Evolutionary conservation across 2,797 vertebrate species (phyloP), one percentile per base, ranked within the genome.

Genomic region (Cacajao melanocephalus): DNA sequence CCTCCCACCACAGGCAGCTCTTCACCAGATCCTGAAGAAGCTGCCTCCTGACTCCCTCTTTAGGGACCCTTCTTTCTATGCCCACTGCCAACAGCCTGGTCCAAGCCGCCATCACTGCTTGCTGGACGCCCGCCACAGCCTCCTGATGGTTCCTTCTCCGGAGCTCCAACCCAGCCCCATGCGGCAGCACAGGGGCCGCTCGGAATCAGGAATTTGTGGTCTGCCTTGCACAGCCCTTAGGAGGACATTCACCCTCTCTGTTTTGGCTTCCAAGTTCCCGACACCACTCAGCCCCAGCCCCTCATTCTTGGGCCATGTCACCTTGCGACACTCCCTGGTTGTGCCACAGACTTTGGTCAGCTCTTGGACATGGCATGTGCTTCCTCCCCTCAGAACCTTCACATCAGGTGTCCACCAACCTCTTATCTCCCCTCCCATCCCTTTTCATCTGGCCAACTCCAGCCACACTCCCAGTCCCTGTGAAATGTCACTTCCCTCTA

Each of bases 31-130:
- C 81, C 80, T 4, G 20, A 94, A 14, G 55, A 94, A 96, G 94
- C 55, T 26, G 72, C 92, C 44, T 67, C 88, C 93, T 46, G 44
- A 28, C 58, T 46, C 67, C 88, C 52, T 26, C 75, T 24, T 57
- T 50, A 82, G 79, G 83, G 84, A 30, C 76, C 76, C 87, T 97
- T 92, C 90, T 78, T 90, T 58, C 50, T 0, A 88, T 70, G 94
- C 83, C 93, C 80, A 73, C 64, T 94, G 96, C 92, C 97, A 96
- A 50, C 55, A 97, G 92, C 94, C 96, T 61, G 93, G 95, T 96
- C 91, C 96, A 94, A 97, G 93, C 70, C 2, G 0, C 97, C 93
- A 89, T 33, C 91, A 28, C 93, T 70, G 82, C 96, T 90, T 8
- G 3, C 95, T 96, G 97, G 94, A 90, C 0, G 28, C 46, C 61